Percentiles rank a stretch among this genome's conserved stretches.
Conservation (phyloP, 2,113 vertebrate genomes). For the Scomber colias region DNA sequence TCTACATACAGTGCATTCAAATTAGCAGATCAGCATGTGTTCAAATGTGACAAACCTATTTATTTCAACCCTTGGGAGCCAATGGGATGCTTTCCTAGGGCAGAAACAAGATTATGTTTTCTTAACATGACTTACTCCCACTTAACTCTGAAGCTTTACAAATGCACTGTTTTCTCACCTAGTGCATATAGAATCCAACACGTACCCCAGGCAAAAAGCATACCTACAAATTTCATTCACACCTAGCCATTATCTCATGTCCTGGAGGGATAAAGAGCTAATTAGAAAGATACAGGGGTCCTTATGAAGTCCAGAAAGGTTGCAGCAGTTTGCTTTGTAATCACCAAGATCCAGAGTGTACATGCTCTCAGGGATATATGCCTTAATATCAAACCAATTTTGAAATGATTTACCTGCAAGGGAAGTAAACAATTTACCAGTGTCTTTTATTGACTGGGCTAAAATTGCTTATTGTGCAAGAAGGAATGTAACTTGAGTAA, state of each 20-base stretch:
- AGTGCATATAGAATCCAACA: conserved; percentile 48
- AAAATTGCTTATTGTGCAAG: conserved; percentile 78
- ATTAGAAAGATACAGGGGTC: conserved; percentile 72
- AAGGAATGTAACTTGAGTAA: conserved; percentile 71
- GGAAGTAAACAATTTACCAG: conserved; percentile 80
- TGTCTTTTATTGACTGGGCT: conserved; percentile 72
- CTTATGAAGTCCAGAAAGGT: conserved; percentile 64
- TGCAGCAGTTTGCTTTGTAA: conserved; percentile 76
- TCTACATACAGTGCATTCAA: background rate
- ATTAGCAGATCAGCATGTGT: background rate
- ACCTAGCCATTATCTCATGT: conserved; percentile 65
- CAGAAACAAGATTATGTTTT: conserved; percentile 51
- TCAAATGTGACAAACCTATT: background rate
- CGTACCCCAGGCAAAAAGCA: conserved; percentile 36
- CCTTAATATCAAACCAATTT: conserved; percentile 81
- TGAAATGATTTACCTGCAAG: conserved; percentile 81
- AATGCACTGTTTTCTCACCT: conserved; percentile 65
- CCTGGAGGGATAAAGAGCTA: conserved; percentile 64
- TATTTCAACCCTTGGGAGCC: background rate
- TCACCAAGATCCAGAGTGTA: conserved; percentile 65
- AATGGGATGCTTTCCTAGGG: background rate
- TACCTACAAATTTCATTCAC: conserved; percentile 56
- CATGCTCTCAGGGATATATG: conserved; percentile 73
- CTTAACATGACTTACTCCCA: conserved; percentile 47
- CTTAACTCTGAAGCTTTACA: conserved; percentile 46